Base-by-base conservation (phyloP, 1,140 invertebrate species). In the Pseudomyrmex pallidus region DNA sequence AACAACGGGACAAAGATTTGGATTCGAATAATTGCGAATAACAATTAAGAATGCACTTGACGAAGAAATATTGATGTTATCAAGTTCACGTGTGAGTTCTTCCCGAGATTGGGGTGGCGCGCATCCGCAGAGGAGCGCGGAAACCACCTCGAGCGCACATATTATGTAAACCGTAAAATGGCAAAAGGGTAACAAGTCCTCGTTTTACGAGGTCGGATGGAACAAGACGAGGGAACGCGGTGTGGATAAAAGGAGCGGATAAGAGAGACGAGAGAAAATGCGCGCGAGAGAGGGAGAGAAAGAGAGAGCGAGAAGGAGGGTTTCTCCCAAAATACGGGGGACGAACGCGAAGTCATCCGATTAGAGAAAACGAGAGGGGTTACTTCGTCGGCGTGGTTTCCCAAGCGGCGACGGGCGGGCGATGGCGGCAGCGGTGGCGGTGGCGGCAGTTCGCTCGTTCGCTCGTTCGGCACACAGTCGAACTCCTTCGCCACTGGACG, bases 401-500 rank as follows among this genome's bases (percentile, higher is more conserved):
- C 83, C 67, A 88, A 78, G 85, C 86, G 68, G 74, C 74, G 74
- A 72, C 89, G 62, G 63, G 52, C 82, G 66, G 85, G 70, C 48
- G 22, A 67, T 61, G 52, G 56, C 48, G 59, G 76, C 66, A 50
- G 73, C 48, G 57, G 57, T 62, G 52, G 80, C 54, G 50, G 54
- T 20, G 68, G 46, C 72, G 44, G 62, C 61, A 52, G 72, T 83
- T 57, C 82, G 72, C 77, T 57, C 82, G 63, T 80, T 82, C 82
- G 85, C 87, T 86, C 82, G 84, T 85, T 88, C 90, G 87, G 88
- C 84, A 88, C 85, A 90, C 92, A 94, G 92, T 93, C 91, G 85
- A 92, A 91, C 90, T 89, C 86, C 86, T 90, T 92, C 91, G 82
- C 87, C 87, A 90, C 89, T 90, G 88, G 82, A 90, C 89, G 90